Percentiles rank a stretch among this genome's conserved stretches.
phyloP scores from a whole-genome alignment of 1,140 invertebrate genomes.

The Holcopasites calliopsidis region DNA sequence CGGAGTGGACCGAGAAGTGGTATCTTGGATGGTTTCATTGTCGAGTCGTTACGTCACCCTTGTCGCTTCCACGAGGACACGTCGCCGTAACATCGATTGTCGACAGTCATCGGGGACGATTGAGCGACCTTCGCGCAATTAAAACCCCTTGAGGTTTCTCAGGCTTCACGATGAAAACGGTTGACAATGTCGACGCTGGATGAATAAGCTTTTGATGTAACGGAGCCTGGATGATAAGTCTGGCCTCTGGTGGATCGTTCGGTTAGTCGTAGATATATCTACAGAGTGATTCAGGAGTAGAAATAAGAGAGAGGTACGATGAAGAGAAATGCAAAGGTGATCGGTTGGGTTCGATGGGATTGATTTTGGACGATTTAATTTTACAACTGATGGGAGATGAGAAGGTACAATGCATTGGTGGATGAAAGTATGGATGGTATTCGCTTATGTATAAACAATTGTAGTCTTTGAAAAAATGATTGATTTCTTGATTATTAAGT shows the following conservation, averaged over 20 bases:
- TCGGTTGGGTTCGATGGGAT: too few relatives aligned
- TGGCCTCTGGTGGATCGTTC: not conserved
- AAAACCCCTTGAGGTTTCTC: constrained; percentile 70
- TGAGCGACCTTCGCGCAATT: constrained; percentile 75
- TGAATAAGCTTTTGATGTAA: constrained; percentile 63
- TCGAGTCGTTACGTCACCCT: constrained; percentile 70
- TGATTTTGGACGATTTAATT: too few relatives aligned
- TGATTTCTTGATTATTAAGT: too few relatives aligned
- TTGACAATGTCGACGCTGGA: constrained; percentile 56
- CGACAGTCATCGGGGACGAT: constrained; percentile 69
- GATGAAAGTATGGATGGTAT: too few relatives aligned
- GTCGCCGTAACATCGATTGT: constrained; percentile 60
- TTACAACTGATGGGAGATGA: too few relatives aligned
- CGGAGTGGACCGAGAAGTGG: constrained; percentile 7
- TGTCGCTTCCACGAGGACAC: constrained; percentile 62
- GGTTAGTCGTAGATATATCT: not conserved
- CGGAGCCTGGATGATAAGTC: constrained; percentile 1
- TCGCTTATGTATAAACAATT: too few relatives aligned
- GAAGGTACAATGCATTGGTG: too few relatives aligned
- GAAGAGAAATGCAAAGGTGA: too few relatives aligned
- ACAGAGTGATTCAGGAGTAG: too few relatives aligned
- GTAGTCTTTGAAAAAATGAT: too few relatives aligned
- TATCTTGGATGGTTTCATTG: constrained; percentile 55
- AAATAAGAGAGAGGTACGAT: too few relatives aligned
- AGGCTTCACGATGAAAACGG: constrained; percentile 58